These are phyloP conservation scores for Ceuthmochares aereus DNA, from an alignment of 2,113 vertebrate species.

Conservation along the genomic window DNA sequence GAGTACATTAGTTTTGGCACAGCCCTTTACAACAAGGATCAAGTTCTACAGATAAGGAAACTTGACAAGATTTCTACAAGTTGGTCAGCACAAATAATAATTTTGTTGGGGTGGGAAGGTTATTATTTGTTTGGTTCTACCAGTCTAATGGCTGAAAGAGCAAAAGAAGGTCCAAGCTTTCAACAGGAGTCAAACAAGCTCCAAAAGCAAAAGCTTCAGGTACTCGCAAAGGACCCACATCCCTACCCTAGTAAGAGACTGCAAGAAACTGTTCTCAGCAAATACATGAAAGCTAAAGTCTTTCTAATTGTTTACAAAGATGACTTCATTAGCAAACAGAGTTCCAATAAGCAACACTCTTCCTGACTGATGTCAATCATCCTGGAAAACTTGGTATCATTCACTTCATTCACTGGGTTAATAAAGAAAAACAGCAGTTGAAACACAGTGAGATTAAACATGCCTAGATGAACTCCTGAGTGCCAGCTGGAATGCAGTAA, in stretches of 20 bases:
- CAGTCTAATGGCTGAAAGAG: neutral
- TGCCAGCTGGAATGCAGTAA: neutral
- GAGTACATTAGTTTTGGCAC: neutral
- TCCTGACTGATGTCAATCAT: constrained; percentile 10
- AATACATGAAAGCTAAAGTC: neutral
- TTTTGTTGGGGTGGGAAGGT: neutral
- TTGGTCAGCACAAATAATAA: neutral
- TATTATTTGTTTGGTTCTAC: neutral
- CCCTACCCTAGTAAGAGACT: neutral
- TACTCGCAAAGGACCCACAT: neutral
- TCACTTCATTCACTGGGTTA: neutral
- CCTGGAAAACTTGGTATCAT: neutral
- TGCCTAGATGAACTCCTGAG: neutral
- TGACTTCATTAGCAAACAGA: constrained; percentile 1
- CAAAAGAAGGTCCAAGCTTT: neutral
- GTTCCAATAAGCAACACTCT: neutral
- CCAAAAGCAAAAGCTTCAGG: neutral
- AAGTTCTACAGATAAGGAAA: neutral
- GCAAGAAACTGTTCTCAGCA: neutral
- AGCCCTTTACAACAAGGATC: neutral
- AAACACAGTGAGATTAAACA: constrained; percentile 1
- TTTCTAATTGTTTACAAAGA: neutral
- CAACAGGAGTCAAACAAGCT: neutral
- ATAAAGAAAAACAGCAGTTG: constrained; percentile 26
- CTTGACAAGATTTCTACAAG: neutral